A percentile compares a stretch with the other conserved stretches of the same genome.
Evolutionary conservation across 1,140 invertebrate genomes (phyloP).

Genomic region (Drosophila varians): DNA sequence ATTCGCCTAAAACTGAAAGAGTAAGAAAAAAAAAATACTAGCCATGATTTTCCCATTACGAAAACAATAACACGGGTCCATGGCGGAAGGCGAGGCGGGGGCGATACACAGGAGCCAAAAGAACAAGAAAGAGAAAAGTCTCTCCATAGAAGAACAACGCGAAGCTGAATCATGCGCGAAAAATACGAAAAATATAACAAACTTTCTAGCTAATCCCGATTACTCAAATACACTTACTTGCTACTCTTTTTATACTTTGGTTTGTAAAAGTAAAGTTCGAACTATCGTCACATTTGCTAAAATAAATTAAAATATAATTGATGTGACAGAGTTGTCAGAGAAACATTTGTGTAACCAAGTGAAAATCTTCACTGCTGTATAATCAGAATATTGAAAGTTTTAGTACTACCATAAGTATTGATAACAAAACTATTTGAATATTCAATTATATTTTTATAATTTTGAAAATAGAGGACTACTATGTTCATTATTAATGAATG

Average conservation of each 20-base stretch:
- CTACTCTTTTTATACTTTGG: background rate
- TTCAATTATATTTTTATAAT: no score
- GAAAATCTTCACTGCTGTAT: background rate
- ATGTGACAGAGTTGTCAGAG: background rate
- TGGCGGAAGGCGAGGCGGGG: background rate
- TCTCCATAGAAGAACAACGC: conserved; percentile 51
- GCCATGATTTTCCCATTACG: conserved; percentile 40
- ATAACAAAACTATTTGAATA: no score
- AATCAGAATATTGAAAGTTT: no score
- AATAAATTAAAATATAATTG: background rate
- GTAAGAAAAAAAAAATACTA: conserved; percentile 41
- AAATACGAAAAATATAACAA: conserved; percentile 49
- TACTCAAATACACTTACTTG: background rate
- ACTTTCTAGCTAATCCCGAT: background rate
- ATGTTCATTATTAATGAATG: no score
- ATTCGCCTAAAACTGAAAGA: conserved; percentile 51
- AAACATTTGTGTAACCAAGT: background rate
- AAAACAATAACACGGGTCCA: conserved; percentile 68
- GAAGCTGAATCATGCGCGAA: conserved; percentile 72
- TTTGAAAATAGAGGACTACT: no score
- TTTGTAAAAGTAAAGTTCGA: background rate
- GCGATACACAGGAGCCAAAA: no score
- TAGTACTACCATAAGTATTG: no score
- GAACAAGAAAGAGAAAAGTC: conserved; percentile 28
- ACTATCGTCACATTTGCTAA: background rate